Percentiles rank a stretch among this genome's conserved stretches.
Evolutionary conservation across 2,113 vertebrate genomes (phyloP).

Genomic region (Caranx melampygus): DNA sequence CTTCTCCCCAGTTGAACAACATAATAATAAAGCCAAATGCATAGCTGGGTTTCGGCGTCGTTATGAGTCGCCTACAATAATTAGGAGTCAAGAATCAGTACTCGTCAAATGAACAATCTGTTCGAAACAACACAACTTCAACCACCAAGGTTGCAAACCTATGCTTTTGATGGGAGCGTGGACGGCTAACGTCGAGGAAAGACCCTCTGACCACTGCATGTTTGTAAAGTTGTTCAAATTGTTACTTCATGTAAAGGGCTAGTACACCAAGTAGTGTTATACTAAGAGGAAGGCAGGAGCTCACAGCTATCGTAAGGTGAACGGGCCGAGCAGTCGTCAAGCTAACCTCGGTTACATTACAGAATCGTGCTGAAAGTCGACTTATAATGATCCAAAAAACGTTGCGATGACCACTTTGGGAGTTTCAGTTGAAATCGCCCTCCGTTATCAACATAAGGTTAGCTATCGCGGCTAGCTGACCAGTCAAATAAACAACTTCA

Average conservation of each 20-base stretch:
- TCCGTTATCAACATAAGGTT: constrained; percentile 16
- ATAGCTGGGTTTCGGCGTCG: constrained; percentile 8
- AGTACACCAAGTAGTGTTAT: neutral
- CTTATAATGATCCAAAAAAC: neutral
- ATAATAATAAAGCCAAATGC: neutral
- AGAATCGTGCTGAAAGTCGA: neutral
- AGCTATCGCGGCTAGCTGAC: constrained; percentile 21
- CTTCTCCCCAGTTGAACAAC: neutral
- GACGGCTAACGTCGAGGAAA: neutral
- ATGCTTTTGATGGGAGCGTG: neutral
- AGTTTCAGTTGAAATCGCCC: constrained; percentile 20
- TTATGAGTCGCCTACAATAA: neutral
- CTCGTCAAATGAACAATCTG: neutral
- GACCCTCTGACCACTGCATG: neutral
- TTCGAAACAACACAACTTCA: neutral
- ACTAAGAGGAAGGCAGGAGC: no score
- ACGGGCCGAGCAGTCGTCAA: neutral
- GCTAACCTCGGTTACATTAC: neutral
- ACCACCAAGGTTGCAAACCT: neutral
- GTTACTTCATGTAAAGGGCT: neutral
- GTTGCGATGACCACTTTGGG: neutral
- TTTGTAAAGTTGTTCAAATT: neutral
- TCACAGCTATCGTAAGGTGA: neutral
- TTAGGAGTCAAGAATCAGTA: neutral
- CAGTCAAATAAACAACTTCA: neutral